These are phyloP conservation scores for Parauchenoglanis punctatus DNA, from an alignment of 2,797 vertebrate genomes.

Conservation along the genomic window DNA sequence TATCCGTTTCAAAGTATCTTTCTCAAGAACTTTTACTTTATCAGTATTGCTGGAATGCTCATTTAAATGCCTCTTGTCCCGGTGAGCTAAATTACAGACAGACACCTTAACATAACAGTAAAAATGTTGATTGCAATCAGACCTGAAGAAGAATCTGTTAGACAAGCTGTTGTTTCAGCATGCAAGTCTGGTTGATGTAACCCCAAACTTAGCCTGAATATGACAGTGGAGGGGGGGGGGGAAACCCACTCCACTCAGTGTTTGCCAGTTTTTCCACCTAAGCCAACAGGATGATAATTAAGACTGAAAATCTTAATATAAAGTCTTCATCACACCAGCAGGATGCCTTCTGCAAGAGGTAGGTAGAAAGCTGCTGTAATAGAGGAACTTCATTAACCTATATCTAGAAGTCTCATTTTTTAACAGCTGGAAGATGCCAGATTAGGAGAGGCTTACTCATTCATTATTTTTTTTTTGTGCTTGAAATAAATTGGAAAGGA, in stretches of 20 bases:
- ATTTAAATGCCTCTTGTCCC: conserved; percentile 39
- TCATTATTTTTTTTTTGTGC: conserved; percentile 40
- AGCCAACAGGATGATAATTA: conserved; percentile 38
- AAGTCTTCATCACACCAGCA: conserved; percentile 34
- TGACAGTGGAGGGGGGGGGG: not conserved
- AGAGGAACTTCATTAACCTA: conserved; percentile 39
- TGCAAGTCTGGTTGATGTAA: conserved; percentile 15
- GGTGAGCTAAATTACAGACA: conserved; percentile 44
- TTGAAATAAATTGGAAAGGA: conserved; percentile 23
- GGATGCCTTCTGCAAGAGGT: conserved; percentile 28
- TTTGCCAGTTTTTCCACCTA: conserved; percentile 20
- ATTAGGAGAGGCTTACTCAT: conserved; percentile 42
- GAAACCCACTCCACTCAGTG: not conserved
- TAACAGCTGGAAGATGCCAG: conserved; percentile 47
- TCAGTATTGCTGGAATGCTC: conserved; percentile 24
- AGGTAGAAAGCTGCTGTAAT: conserved; percentile 13
- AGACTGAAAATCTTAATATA: conserved; percentile 30
- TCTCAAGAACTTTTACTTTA: conserved; percentile 6
- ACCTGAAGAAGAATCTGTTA: conserved; percentile 41
- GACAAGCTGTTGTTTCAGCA: conserved; percentile 35
- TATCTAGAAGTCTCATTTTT: conserved; percentile 33
- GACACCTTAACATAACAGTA: conserved; percentile 30
- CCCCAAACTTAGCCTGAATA: conserved; percentile 1
- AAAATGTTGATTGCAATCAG: conserved; percentile 50
- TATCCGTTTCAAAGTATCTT: conserved; percentile 14